phyloP scores from a whole-genome alignment of 2,797 vertebrate species.

The Agapornis canus region DNA sequence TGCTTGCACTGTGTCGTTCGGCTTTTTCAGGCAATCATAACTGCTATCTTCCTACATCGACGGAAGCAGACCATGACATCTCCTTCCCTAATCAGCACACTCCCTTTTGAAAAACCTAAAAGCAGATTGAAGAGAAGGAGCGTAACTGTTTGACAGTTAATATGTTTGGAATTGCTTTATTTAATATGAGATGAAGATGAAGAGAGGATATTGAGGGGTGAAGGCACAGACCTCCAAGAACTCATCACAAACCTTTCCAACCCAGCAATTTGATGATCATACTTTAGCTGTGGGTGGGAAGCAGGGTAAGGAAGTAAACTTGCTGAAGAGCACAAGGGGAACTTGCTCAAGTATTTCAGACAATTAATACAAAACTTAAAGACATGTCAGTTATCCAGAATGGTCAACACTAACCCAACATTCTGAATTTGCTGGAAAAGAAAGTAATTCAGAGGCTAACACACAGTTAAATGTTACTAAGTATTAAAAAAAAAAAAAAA shows the following conservation, averaged over 20 bases:
- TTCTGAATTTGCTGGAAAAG: neutral
- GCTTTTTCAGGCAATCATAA: conserved; percentile 74
- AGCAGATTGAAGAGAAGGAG: conserved; percentile 56
- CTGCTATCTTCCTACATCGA: conserved; percentile 72
- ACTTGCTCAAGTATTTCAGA: conserved; percentile 12
- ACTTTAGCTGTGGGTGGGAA: neutral
- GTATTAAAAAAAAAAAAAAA: neutral
- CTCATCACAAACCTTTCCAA: conserved; percentile 55
- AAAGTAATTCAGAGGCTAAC: neutral
- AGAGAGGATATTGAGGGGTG: neutral
- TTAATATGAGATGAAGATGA: conserved; percentile 37
- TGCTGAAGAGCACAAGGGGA: neutral
- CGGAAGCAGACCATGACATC: conserved; percentile 74
- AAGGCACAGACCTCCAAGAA: conserved; percentile 40
- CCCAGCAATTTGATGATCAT: conserved; percentile 55
- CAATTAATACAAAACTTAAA: neutral
- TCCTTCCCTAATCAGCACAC: neutral
- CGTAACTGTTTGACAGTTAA: conserved; percentile 47
- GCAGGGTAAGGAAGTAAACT: neutral
- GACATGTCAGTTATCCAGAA: neutral
- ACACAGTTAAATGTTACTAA: conserved; percentile 30
- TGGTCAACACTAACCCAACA: neutral
- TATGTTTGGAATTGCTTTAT: conserved; percentile 28
- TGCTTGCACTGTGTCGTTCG: conserved; percentile 63
- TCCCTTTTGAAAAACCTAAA: conserved; percentile 62